phyloP scores from a whole-genome alignment of 2,113 vertebrate genomes.

The Istiophorus platypterus region DNA sequence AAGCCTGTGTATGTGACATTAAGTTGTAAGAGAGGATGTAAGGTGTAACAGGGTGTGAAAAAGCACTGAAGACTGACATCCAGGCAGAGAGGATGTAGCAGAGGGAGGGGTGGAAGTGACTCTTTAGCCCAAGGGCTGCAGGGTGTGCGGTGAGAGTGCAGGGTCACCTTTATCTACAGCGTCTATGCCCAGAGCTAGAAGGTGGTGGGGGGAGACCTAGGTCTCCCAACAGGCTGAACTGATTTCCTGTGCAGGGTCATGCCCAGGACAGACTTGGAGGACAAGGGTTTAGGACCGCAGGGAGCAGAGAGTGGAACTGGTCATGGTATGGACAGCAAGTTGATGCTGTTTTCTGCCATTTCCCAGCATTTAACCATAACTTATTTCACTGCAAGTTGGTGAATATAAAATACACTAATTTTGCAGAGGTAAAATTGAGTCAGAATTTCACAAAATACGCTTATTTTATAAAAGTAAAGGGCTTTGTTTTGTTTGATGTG shows the following conservation, averaged over 20 bases:
- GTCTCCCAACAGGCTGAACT: conserved; percentile 83
- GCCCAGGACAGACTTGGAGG: conserved; percentile 81
- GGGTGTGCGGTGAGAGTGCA: conserved; percentile 72
- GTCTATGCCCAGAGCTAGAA: conserved; percentile 84
- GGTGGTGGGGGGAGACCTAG: conserved; percentile 49
- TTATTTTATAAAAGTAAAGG: conserved; percentile 10
- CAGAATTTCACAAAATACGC: neutral
- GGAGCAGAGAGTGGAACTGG: conserved; percentile 47
- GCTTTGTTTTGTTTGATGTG: conserved; percentile 12
- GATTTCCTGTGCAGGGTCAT: conserved; percentile 87
- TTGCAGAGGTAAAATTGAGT: neutral
- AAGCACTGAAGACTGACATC: conserved; percentile 44
- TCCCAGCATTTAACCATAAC: conserved; percentile 3
- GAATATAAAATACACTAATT: conserved; percentile 2
- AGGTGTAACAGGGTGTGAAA: conserved; percentile 69
- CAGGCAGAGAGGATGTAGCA: conserved; percentile 64
- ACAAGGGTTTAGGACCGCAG: conserved; percentile 76
- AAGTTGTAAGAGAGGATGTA: conserved; percentile 42
- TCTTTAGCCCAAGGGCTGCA: conserved; percentile 53
- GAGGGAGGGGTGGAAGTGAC: conserved; percentile 65
- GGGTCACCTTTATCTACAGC: conserved; percentile 89
- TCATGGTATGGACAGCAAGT: conserved; percentile 29
- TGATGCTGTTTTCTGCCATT: conserved; percentile 48
- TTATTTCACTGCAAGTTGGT: neutral
- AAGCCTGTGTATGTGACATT: neutral